Conservation (phyloP, 2,888 invertebrate genomes). For the Adineta ricciae region DNA sequence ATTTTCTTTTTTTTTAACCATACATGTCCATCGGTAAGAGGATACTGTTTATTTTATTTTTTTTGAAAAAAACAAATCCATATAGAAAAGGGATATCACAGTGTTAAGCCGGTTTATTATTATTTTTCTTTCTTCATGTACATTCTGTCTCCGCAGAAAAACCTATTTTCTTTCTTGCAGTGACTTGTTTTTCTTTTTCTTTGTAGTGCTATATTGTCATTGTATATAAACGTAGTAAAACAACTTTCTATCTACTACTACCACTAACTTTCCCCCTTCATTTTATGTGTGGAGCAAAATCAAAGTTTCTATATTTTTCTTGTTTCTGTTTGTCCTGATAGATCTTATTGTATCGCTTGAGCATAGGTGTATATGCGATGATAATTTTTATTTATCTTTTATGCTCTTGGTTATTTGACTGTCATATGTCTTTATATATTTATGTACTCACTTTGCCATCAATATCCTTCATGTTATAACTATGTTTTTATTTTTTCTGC, state of each 20-base stretch:
- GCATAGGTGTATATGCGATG: background rate
- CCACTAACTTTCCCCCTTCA: background rate
- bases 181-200: background rate
- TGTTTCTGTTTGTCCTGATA: background rate
- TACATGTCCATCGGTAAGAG: background rate
- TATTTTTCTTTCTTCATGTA: background rate
- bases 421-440: background rate
- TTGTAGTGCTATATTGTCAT: background rate
- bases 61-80: background rate
- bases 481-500: background rate
- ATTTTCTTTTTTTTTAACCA: background rate
- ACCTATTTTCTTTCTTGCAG: conserved; percentile 11
- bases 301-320: background rate
- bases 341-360: background rate
- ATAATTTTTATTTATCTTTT: conserved; percentile 5
- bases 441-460: background rate
- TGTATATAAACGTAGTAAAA: background rate
- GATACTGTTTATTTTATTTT: background rate
- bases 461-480: background rate
- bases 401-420: background rate
- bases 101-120: background rate
- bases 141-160: background rate
- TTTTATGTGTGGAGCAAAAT: background rate
- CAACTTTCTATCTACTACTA: background rate
- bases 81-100: background rate